These are phyloP conservation scores for Zhuqinia jingwanae DNA, from an alignment of 2,888 invertebrate genomes.

Conservation along the genomic window DNA sequence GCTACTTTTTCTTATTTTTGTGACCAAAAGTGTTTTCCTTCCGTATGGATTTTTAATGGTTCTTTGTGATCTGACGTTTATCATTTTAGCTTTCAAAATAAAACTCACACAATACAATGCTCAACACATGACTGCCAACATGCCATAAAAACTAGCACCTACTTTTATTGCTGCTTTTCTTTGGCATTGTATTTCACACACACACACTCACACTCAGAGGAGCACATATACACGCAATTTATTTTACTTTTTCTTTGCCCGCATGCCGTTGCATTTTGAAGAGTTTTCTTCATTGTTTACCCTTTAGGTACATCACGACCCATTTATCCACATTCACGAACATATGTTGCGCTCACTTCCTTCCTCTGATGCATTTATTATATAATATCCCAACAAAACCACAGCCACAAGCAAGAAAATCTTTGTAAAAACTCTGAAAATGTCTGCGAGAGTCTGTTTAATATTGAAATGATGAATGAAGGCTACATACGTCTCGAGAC, in stretches of 20 bases:
- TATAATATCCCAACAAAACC: too few species aligned
- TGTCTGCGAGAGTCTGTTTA: background rate
- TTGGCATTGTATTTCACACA: background rate
- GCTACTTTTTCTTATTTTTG: background rate
- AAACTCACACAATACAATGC: background rate
- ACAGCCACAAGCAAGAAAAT: too few species aligned
- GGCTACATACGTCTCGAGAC: too few species aligned
- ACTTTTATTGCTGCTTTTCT: background rate
- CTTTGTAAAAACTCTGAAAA: too few species aligned
- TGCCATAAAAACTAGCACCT: background rate
- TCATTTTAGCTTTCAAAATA: background rate
- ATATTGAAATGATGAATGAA: background rate
- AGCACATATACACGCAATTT: background rate
- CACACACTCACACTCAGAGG: background rate
- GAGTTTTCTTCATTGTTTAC: background rate
- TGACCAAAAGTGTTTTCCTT: background rate
- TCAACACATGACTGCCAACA: too few species aligned
- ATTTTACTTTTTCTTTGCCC: too few species aligned
- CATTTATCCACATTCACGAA: background rate
- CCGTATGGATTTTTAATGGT: slow-evolving; percentile 26
- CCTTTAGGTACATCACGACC: background rate
- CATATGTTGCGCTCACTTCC: background rate
- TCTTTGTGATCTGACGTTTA: slow-evolving; percentile 1
- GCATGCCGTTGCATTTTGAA: background rate
- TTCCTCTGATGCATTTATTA: background rate